Percentiles rank a stretch among this genome's conserved stretches.
These are phyloP conservation scores for Hesperophylax magnus DNA, from an alignment of 1,140 invertebrate species.

Conservation along the genomic window DNA sequence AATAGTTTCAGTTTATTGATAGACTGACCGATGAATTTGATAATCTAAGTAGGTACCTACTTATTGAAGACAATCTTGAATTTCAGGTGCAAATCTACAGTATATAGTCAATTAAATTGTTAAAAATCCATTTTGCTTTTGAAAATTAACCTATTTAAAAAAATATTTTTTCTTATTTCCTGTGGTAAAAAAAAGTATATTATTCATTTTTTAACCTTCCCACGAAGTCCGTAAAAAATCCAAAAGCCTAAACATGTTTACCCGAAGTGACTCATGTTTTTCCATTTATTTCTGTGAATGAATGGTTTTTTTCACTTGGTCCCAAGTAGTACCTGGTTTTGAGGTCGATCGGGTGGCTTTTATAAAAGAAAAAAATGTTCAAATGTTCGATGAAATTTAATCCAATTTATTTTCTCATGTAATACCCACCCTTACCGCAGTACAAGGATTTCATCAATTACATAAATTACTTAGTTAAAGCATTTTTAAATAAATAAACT, in stretches of 20 bases:
- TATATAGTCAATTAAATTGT: no score
- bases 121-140: no score
- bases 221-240: not conserved
- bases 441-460: not conserved
- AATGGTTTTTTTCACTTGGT: not conserved
- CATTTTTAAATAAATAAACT: no score
- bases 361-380: not conserved
- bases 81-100: no score
- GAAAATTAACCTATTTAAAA: no score
- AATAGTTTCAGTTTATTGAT: no score
- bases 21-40: no score
- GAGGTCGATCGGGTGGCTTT: not conserved
- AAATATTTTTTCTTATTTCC: no score
- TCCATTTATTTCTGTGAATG: constrained; percentile 2
- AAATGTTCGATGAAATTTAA: constrained; percentile 2
- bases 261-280: not conserved
- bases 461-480: not conserved
- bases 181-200: no score
- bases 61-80: no score
- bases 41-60: no score
- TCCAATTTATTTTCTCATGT: constrained; percentile 5
- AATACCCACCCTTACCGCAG: not conserved
- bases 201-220: no score
- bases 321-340: not conserved
- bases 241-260: not conserved